Percentiles rank a stretch among this genome's conserved stretches.
Evolutionary conservation across 2,888 invertebrate species (phyloP).

Genomic region (Cataglyphis cursor): DNA sequence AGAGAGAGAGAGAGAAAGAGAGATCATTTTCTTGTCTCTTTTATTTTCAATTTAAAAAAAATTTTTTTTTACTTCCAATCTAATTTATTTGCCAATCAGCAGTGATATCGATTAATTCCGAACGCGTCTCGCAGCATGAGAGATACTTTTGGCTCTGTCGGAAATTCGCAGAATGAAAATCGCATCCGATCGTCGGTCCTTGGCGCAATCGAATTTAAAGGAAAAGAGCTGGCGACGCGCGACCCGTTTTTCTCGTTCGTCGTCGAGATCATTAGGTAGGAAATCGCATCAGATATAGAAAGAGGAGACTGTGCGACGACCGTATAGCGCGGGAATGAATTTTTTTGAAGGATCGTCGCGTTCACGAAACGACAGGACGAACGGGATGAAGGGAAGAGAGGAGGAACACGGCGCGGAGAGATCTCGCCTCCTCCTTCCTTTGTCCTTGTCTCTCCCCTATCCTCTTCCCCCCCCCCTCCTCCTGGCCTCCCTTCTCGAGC

Average conservation of each 20-base stretch:
- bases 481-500: constrained; percentile 34
- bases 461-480: too few species aligned
- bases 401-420: neutral
- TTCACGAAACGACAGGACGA: constrained; percentile 56
- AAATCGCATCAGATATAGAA: constrained; percentile 49
- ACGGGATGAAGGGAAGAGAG: constrained; percentile 7
- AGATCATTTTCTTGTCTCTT: too few species aligned
- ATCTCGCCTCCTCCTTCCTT: constrained; percentile 47
- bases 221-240: constrained; percentile 33
- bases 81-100: neutral
- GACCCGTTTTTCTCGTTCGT: constrained; percentile 34
- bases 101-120: neutral
- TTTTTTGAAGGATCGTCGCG: constrained; percentile 70
- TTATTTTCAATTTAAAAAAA: neutral
- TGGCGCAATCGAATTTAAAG: constrained; percentile 49
- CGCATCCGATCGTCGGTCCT: constrained; percentile 28
- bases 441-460: constrained; percentile 27
- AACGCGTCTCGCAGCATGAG: neutral
- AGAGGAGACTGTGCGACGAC: constrained; percentile 47
- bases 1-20: neutral
- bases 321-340: constrained; percentile 64
- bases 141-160: constrained; percentile 13
- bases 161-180: constrained; percentile 20
- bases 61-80: neutral
- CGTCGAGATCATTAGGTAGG: constrained; percentile 47